These are phyloP conservation scores for Toxotes chatareus DNA, from an alignment of 2,113 vertebrate species.

Conservation along the genomic window DNA sequence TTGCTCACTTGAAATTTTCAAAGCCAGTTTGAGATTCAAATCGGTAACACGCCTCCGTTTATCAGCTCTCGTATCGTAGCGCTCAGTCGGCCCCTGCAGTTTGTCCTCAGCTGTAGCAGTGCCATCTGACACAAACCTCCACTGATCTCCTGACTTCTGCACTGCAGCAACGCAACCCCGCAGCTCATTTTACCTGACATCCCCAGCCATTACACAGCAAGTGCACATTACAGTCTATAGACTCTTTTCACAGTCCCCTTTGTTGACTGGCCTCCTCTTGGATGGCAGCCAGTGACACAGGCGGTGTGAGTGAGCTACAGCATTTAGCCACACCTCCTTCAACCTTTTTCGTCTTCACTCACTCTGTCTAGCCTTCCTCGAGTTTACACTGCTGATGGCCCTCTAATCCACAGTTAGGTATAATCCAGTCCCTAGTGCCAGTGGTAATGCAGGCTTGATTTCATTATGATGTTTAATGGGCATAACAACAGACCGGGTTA, in stretches of 20 bases:
- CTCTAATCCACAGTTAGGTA: conserved; percentile 61
- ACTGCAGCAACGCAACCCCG: conserved; percentile 47
- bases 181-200: conserved; percentile 67
- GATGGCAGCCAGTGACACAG: conserved; percentile 60
- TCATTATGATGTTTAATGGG: conserved; percentile 78
- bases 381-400: conserved; percentile 45
- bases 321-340: conserved; percentile 60
- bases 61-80: not conserved
- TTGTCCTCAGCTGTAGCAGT: conserved; percentile 37
- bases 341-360: conserved; percentile 39
- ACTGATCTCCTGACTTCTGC: conserved; percentile 52
- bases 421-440: conserved; percentile 71
- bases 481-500: conserved; percentile 61
- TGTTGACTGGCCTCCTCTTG: conserved; percentile 69
- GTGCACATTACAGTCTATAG: conserved; percentile 47
- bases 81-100: not conserved
- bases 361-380: conserved; percentile 39
- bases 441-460: conserved; percentile 71
- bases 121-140: conserved; percentile 49
- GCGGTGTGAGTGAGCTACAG: conserved; percentile 55
- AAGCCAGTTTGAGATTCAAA: conserved; percentile 10
- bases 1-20: not conserved
- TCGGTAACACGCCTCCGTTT: not conserved
- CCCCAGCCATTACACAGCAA: conserved; percentile 37
- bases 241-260: conserved; percentile 49